phyloP scores from a whole-genome alignment of 1,140 invertebrate genomes.

The Ephestia elutella region DNA sequence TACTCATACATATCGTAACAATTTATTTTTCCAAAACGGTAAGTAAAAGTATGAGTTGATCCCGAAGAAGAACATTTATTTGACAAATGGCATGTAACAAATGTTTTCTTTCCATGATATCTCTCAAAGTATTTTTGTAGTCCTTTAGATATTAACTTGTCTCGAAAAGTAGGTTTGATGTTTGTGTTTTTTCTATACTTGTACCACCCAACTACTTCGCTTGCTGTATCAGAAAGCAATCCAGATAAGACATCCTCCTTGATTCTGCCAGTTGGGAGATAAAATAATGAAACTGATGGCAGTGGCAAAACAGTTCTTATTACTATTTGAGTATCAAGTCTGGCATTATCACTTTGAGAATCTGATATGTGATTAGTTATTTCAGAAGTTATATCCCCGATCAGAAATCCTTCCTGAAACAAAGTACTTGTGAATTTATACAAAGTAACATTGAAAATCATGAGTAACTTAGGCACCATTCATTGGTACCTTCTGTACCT shows the following conservation, averaged over 20 bases:
- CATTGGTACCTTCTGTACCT: slow-evolving; percentile 16
- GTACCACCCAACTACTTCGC: slow-evolving; percentile 79
- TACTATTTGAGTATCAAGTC: slow-evolving; percentile 75
- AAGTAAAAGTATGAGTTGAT: slow-evolving; percentile 76
- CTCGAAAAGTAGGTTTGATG: slow-evolving; percentile 72
- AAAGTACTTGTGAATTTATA: slow-evolving; percentile 6
- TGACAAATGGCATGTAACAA: slow-evolving; percentile 76
- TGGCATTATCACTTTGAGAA: slow-evolving; percentile 75
- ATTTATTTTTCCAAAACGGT: slow-evolving; percentile 72
- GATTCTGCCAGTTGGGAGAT: slow-evolving; percentile 74
- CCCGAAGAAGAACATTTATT: slow-evolving; percentile 55
- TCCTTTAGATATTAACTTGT: slow-evolving; percentile 76
- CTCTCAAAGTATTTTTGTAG: slow-evolving; percentile 74
- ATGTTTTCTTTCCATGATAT: slow-evolving; percentile 57
- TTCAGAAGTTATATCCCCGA: slow-evolving; percentile 76
- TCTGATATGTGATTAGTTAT: slow-evolving; percentile 80
- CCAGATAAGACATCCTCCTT: slow-evolving; percentile 71
- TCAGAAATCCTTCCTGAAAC: slow-evolving; percentile 78
- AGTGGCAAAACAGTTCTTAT: slow-evolving; percentile 75
- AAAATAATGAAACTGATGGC: slow-evolving; percentile 72
- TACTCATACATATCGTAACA: slow-evolving; percentile 66
- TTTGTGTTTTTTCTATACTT: slow-evolving; percentile 73
- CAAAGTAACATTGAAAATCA: too few relatives aligned
- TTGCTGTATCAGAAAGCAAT: slow-evolving; percentile 68
- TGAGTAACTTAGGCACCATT: too few relatives aligned